Conservation (phyloP, 2,113 vertebrate species). For the Verasper variegatus region DNA sequence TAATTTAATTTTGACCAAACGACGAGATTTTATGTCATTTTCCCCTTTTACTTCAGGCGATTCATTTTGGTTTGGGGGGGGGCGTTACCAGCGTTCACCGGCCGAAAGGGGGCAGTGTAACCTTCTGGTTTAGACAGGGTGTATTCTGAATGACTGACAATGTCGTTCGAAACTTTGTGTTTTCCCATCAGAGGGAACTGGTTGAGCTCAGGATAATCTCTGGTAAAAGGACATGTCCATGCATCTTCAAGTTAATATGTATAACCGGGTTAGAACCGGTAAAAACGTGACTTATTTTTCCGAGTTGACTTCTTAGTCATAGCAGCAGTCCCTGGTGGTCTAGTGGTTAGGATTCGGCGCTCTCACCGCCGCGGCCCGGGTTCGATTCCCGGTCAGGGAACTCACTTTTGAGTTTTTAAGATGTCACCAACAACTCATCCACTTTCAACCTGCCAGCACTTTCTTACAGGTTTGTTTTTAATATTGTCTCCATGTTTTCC, state of each 20-base stretch:
- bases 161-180: too few species aligned
- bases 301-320: fast-evolving
- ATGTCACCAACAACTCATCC: too few species aligned
- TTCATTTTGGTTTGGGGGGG: background rate
- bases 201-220: too few species aligned
- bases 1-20: fast-evolving
- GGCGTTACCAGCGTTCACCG: background rate
- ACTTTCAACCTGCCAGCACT: too few species aligned
- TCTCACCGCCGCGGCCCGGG: conserved; percentile 72
- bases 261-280: too few species aligned
- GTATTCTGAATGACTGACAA: too few species aligned
- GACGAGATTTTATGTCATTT: background rate
- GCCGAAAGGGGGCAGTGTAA: conserved; percentile 15
- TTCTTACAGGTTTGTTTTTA: too few species aligned
- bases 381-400: conserved; percentile 77
- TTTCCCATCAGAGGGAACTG: too few species aligned
- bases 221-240: too few species aligned
- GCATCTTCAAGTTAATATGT: too few species aligned
- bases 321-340: conserved; percentile 66
- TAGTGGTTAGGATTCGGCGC: conserved; percentile 79
- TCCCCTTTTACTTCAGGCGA: conserved; percentile 46
- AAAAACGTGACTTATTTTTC: fast-evolving
- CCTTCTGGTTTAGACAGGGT: too few species aligned
- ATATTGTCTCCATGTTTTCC: background rate
- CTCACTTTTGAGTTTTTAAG: fast-evolving